Evolutionary conservation across 2,113 vertebrate species (phyloP), one percentile per base, ranked within the genome.

Genomic region (Neodontobutis hainanensis): DNA sequence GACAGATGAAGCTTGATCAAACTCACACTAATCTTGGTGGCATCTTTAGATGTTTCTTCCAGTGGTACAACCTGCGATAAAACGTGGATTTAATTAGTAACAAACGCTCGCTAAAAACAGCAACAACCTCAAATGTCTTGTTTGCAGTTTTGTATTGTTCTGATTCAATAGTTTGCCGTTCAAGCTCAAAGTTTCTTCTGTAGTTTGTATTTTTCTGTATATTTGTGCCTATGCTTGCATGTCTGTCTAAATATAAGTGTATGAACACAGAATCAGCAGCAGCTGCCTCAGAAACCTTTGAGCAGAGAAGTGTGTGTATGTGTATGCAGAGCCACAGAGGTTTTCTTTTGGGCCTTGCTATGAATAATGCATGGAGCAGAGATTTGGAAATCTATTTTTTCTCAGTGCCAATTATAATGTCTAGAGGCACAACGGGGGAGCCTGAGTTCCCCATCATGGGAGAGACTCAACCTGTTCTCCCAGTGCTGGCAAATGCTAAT

Each of bases 1-100:
- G 64, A 38, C 43, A 70, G 34, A 4, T 70, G 35, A 60, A 11
- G 46, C 4, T 14, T 5, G 36, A 58, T 57, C 65, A 69, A 84
- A 97, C 96, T 98, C 90, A 98, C 97, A 10, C 96, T 99, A 79
- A 99, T 99, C 94, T 99, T 98, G 36, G 95, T 97, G 0, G 94
- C 95, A 4, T 94, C 95, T 90, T 92, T 95, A 68, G 90, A 91
- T 0, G 89, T 81, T 74, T 96, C 93, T 79, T 96, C 95, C 86
- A 90, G 90, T n/a, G 86, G 91, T 62, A 86, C 88, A 73, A 96
- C 92, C 96, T 99, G 92, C 57, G 40, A 64, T 82, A 75, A 87
- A 56, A 66, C 11, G 40, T 11, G 6, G 11, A 58, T 34, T 11
- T 4, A 46, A 11, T 84, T 48, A 71, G 43, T 16, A 58, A 73